Conservation (phyloP, 2,113 vertebrate species). For the Leuciscus idus region DNA sequence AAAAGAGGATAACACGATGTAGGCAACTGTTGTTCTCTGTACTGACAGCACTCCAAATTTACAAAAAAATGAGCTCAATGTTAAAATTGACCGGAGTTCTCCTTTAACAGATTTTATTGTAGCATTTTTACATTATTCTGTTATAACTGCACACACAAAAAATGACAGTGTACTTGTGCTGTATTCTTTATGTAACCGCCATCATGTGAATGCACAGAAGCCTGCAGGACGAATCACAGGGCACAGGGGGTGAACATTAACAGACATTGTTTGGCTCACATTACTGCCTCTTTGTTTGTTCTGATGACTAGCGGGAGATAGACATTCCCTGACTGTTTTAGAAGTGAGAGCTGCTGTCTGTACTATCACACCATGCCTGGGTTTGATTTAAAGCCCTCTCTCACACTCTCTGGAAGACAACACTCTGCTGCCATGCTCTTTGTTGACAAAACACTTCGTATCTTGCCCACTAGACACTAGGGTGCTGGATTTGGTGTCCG, state of each 20-base stretch:
- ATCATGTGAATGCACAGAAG: not conserved
- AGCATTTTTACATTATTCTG: not conserved
- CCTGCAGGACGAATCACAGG: slow-evolving; percentile 13
- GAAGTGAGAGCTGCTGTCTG: slow-evolving; percentile 19
- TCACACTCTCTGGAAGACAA: slow-evolving; percentile 49
- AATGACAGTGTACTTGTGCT: not conserved
- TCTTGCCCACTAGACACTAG: not conserved
- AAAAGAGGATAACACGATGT: no score
- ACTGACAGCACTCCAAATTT: no score
- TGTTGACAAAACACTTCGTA: slow-evolving; percentile 48
- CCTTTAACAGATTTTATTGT: not conserved
- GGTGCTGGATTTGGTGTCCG: not conserved
- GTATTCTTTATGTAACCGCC: not conserved
- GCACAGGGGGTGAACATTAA: slow-evolving; percentile 26
- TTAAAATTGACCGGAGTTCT: no score
- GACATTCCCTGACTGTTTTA: slow-evolving; percentile 40
- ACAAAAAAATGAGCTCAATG: no score
- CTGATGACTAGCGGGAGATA: slow-evolving; percentile 16
- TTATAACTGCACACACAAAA: not conserved
- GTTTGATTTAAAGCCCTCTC: slow-evolving; percentile 36
- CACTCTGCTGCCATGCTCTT: slow-evolving; percentile 37
- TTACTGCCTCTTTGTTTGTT: slow-evolving; percentile 27
- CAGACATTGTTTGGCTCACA: not conserved
- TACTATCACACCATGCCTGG: slow-evolving; percentile 23
- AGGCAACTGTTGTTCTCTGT: no score